Base-by-base conservation (phyloP, 2,888 invertebrate species). In the Rapana venosa region DNA sequence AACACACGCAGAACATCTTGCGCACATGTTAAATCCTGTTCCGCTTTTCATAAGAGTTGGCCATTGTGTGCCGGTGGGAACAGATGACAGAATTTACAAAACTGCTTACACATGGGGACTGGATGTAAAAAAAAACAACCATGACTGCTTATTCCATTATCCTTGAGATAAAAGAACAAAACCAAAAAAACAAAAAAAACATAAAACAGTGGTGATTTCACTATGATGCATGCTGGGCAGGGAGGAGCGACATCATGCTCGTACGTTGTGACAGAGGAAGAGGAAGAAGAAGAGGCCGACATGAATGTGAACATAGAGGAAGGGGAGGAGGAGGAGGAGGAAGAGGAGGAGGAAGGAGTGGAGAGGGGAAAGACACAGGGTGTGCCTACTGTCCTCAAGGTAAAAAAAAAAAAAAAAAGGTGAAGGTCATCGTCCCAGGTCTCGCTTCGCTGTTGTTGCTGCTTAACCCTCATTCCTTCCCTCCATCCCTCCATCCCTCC, bases 211-310 rank as follows among this genome's bases (percentile, higher is more conserved):
- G 61, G 61, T 15, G 22, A 61, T 22, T 61, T 15, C 61, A 61
- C 20, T 61, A 22, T 79, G 77, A 79, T 79, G 77, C 32, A 32
- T 79, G 77, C 30, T 79, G 77, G 77, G 77, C 77, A 79, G 47
- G 70, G 47, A n/a, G 74, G 70, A 87, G 87, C 70, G 47, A 35
- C n/a, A 35, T 5, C 77, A 79, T 32, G 13, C 32, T 79, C 77
- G 4, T 79, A 35, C 32, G 87, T 87, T 2, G 91, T 79, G 36
- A 90, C 90, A 22, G 91, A 91, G 36, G 92, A 89, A n/a, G 89
- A 89, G 74, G 89, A 91, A 58, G 92, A 32, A 5, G 26, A 32
- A 17, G 32, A 79, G 77, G 17, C 13, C 8, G 47, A 47, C 47
- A 47, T 47, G 47, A 8, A 47, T 47, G 47, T 47, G 47, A 47